Evolutionary conservation across 2,888 invertebrate species (phyloP), one percentile per base, ranked within the genome.

Genomic region (Drosophila nr. fundita): DNA sequence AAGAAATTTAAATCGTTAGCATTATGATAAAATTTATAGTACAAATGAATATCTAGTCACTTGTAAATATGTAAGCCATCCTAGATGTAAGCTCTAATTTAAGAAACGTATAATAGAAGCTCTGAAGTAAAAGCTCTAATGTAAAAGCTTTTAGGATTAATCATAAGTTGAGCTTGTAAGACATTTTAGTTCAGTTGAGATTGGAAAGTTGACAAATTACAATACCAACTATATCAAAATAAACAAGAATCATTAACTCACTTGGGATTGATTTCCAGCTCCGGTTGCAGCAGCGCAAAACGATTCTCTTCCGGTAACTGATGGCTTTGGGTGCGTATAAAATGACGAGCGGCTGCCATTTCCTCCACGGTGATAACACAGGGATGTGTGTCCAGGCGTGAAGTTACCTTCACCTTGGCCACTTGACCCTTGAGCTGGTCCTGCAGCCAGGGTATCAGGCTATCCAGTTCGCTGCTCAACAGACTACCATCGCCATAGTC

Each of bases 281-380:
- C 97, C 0, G 99, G 99, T 90, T 98, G 97, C 62, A 99, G 93
- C 68, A 99, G 93, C 1, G 97, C 96, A 91, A 96, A 98, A 89
- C 97, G 95, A 91, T 96, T 96, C 87, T 98, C 98, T 86, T 98
- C 98, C 0, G 96, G 95, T 64, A 97, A 92, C 85, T 95, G 95
- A 82, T 96, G 96, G 61, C 98, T 96, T 89, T 98, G 97, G 0
- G 98, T 98, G 63, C 97, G 95, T 63, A 99, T 96, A 90, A 99
- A 99, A 93, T 99, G 99, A 53, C 99, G 94, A 0, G 99, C 99
- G 2, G 98, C 97, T 0, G 98, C 99, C 98, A 99, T 99, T 93
- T 99, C 99, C 81, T 97, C 97, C 0, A 99, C 98, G 0, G 98
- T 98, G 3, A 99, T 95, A 1, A 99, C 97, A 92, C 99, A 99